Conservation (phyloP, 2,888 invertebrate genomes). For the Lutraria lutraria region DNA sequence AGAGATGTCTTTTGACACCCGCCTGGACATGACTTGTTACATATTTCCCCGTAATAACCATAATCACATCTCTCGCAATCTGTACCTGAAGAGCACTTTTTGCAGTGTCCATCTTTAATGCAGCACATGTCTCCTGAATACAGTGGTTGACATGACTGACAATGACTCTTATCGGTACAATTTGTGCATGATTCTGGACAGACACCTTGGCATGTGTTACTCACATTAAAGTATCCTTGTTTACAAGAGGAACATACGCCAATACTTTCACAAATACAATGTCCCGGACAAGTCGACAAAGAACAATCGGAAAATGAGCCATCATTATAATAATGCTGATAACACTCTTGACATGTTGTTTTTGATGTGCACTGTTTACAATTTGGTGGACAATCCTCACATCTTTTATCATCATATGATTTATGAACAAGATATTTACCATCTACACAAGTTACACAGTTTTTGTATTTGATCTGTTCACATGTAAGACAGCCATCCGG, state of each 20-base stretch:
- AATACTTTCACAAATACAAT: background rate
- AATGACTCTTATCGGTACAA: too few relatives aligned
- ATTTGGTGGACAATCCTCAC: background rate
- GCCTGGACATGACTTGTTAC: background rate
- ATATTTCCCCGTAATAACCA: background rate
- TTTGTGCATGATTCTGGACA: too few relatives aligned
- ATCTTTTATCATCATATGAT: background rate
- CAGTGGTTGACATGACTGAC: too few relatives aligned
- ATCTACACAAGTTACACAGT: background rate
- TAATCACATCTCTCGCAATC: background rate
- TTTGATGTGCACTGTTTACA: background rate
- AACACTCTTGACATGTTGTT: background rate
- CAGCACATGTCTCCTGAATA: too few relatives aligned
- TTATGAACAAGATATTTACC: background rate
- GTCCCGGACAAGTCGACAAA: background rate
- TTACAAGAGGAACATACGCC: background rate
- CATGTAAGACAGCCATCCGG: background rate
- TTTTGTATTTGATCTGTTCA: background rate
- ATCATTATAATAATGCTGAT: background rate
- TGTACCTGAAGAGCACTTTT: background rate
- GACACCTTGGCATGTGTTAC: too few relatives aligned
- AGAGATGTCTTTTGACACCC: background rate
- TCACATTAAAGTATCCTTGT: background rate
- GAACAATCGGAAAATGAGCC: background rate
- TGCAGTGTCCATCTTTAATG: background rate